Base-by-base conservation (phyloP, 1,140 invertebrate species). In the Ectropis grisescens region DNA sequence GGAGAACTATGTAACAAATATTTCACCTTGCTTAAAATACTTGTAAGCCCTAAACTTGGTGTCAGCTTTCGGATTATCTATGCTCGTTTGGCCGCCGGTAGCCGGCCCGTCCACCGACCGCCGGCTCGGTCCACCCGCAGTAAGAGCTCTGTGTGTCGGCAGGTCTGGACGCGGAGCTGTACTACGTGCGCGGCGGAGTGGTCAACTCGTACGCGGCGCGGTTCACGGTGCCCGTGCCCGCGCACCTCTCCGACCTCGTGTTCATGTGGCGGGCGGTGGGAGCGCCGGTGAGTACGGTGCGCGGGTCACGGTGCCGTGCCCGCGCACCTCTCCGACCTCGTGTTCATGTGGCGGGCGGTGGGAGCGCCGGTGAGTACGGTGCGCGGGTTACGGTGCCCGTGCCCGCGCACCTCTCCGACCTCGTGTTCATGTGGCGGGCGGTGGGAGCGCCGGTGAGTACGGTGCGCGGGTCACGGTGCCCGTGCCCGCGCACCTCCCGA, bases 141-240 rank as follows among this genome's bases (percentile, higher is more conserved):
- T n/a, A n/a, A n/a, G n/a, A n/a, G n/a, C n/a, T n/a, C n/a, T n/a
- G n/a, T n/a, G n/a, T n/a, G n/a, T n/a, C n/a, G n/a, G n/a, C 85
- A 96, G 94, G 93, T 42, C 83, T 96, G 41, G 86, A 91, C 37
- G 89, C 90, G 1, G 92, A 96, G 69, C 74, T 96, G 58, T 94
- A 89, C 78, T 95, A 95, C 70, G 93, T 96, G 2, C 81, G 91
- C 37, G 91, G 95, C 56, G 94, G 94, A 24, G 90, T 93, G 32
- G 90, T 96, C 56, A 96, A 96, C 82, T 89, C 89, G 15, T 96
- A 96, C 67, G 94, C 94, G 2, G 91, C 95, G 71, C 89, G 90
- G 58, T 97, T 96, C 70, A 87, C 89, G 25, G 90, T 97, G 1
- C 90, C 91, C 1, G 90, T 96, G 23, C 89, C 90, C 8, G 87